Conservation (phyloP, 2,888 invertebrate genomes). For the Hyles lineata region DNA sequence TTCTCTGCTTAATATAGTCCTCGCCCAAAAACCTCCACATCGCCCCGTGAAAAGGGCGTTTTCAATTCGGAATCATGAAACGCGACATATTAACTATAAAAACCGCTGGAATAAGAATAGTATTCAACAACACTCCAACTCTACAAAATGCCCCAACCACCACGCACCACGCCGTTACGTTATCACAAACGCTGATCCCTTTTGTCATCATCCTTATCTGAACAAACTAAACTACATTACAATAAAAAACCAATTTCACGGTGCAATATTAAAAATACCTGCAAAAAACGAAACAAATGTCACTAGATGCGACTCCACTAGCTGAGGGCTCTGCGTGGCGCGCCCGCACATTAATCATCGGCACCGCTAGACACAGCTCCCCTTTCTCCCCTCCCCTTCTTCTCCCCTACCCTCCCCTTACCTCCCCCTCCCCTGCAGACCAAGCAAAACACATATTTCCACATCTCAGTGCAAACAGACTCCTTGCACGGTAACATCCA, state of each 20-base stretch:
- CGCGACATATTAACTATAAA: too few relatives aligned
- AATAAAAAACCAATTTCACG: slow-evolving; percentile 5
- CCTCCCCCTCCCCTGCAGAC: slow-evolving; percentile 16
- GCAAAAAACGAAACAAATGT: slow-evolving; percentile 21
- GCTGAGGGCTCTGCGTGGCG: slow-evolving; percentile 8
- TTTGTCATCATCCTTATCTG: too few relatives aligned
- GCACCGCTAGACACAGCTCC: slow-evolving; percentile 36
- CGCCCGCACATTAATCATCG: slow-evolving; percentile 60
- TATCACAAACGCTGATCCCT: too few relatives aligned
- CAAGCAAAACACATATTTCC: slow-evolving; percentile 61
- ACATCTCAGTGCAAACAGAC: slow-evolving; percentile 50
- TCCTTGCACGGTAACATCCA: slow-evolving; percentile 56
- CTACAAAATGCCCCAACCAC: too few relatives aligned
- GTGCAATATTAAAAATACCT: slow-evolving; percentile 20
- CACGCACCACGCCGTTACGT: too few relatives aligned
- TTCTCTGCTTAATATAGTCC: too few relatives aligned
- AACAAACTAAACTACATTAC: slow-evolving; percentile 4
- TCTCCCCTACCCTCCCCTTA: slow-evolving; percentile 33
- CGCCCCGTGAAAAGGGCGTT: too few relatives aligned
- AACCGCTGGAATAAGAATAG: too few relatives aligned
- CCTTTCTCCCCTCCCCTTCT: slow-evolving; percentile 32
- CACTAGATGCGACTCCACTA: slow-evolving; percentile 22
- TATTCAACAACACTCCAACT: too few relatives aligned
- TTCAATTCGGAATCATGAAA: too few relatives aligned
- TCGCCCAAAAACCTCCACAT: too few relatives aligned